Evolutionary conservation across 2,888 invertebrate species (phyloP), one percentile per base, ranked within the genome.

Genomic region (Catonia carolina): DNA sequence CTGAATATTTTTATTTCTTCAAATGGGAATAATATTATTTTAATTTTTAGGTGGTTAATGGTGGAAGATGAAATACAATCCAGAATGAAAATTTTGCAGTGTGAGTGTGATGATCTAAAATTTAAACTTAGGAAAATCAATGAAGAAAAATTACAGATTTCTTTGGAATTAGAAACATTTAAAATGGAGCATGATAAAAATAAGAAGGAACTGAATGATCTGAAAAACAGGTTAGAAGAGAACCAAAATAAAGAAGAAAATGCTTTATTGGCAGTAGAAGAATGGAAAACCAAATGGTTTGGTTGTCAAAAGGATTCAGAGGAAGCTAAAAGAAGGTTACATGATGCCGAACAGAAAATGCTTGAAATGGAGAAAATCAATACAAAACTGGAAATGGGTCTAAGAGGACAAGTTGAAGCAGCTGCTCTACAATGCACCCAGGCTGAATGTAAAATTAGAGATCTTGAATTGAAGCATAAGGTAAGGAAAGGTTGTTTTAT

Each of bases 361-460:
- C 33, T 22, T n/a, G 55, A 55, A 27, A n/a, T 39, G 17, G 58
- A 54, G 37, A 20, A 33, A 36, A 47, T 54, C 15, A 49, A 47
- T 51, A 63, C 63, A 31, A 61, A 42, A 48, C 65, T 62, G 62
- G 66, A 56, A 60, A 60, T 55, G 36, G 65, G 58, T 53, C 64
- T 58, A 8, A 53, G 58, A 41, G 33, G 41, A n/a, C 58, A 58
- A 37, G 41, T 58, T 15, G 58, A 54, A 12, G 50, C 54, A 4
- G 58, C 58, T 17, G 20, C 54, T 5, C 37, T 42, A 20, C 58
- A 58, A 37, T 58, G 58, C 45, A 41, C 22, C 31, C 58, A 58
- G 50, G 53, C 53, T 18, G 58, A 58, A 39, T 36, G 14, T n/a
- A 58, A 17, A 18, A 23, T 54, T 2, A 49, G 49, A 15, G 58